Percentiles rank a stretch among this genome's conserved stretches.
Evolutionary conservation across 2,113 vertebrate genomes (phyloP).

Genomic region (Campylorhamphus procurvoides): DNA sequence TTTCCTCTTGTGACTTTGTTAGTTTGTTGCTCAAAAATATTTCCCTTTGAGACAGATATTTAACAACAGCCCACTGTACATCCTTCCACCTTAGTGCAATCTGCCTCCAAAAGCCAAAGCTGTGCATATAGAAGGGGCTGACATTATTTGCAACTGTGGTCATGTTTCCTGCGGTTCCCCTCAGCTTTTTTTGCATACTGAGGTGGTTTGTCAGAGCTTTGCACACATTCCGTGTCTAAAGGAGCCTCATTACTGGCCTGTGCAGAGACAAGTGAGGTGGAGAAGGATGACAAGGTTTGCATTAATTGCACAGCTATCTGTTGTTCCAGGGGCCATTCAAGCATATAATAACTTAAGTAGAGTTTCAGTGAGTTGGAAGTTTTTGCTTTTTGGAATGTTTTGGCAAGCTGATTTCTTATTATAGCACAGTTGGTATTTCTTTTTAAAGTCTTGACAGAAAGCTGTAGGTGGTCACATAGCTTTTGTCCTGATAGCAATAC

Average conservation of each 20-base stretch:
- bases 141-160: not conserved
- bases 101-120: not conserved
- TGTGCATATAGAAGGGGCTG: not conserved
- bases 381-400: slow-evolving; percentile 59
- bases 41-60: not conserved
- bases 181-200: slow-evolving; percentile 21
- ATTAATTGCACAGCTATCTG: slow-evolving; percentile 76
- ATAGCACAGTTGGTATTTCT: slow-evolving; percentile 60
- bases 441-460: slow-evolving; percentile 67
- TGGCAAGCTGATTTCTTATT: slow-evolving; percentile 67
- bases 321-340: slow-evolving; percentile 65
- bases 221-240: slow-evolving; percentile 37
- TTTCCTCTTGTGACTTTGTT: not conserved
- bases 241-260: slow-evolving; percentile 68
- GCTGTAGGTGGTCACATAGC: slow-evolving; percentile 15
- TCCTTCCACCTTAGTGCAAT: not conserved
- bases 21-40: not conserved
- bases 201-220: slow-evolving; percentile 59
- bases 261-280: slow-evolving; percentile 59
- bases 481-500: slow-evolving; percentile 13
- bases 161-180: not conserved
- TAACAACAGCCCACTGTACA: fast-evolving
- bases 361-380: slow-evolving; percentile 71
- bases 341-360: slow-evolving; percentile 75
- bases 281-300: slow-evolving; percentile 65